Conservation (phyloP, 1,140 invertebrate species). For the Habropoda laboriosa region DNA sequence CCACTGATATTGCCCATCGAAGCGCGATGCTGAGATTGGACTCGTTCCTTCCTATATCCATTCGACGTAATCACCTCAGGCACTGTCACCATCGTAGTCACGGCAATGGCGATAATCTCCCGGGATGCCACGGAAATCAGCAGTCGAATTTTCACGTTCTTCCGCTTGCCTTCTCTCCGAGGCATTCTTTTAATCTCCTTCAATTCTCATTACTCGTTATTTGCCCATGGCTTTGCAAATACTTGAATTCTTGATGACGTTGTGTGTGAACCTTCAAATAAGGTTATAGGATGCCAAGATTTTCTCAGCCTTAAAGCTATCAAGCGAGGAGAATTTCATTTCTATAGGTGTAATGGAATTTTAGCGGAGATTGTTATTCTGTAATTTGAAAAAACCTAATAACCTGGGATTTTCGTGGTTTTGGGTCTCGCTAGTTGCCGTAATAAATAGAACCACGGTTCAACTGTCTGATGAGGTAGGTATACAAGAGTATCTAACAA, state of each 20-base stretch:
- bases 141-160: conserved; percentile 64
- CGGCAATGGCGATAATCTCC: conserved; percentile 64
- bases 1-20: conserved; percentile 74
- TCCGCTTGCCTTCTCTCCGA: conserved; percentile 17
- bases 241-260: conserved; percentile 7
- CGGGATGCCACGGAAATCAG: conserved; percentile 52
- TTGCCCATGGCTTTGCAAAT: neutral
- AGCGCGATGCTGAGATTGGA: conserved; percentile 73
- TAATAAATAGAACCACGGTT: too few relatives aligned
- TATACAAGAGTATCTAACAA: too few relatives aligned
- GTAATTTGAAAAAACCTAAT: too few relatives aligned
- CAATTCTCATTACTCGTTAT: conserved; percentile 17
- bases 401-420: too few relatives aligned
- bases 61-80: conserved; percentile 69
- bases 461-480: too few relatives aligned
- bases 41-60: conserved; percentile 71
- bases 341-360: neutral
- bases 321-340: too few relatives aligned
- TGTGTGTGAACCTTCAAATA: neutral
- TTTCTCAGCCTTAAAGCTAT: too few relatives aligned
- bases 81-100: conserved; percentile 43
- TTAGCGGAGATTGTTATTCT: too few relatives aligned
- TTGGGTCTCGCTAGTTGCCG: too few relatives aligned
- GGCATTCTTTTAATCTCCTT: conserved; percentile 42
- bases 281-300: neutral